Evolutionary conservation across 2,797 vertebrate species (phyloP), one percentile per base, ranked within the genome.

Genomic region (Botia almorhae): DNA sequence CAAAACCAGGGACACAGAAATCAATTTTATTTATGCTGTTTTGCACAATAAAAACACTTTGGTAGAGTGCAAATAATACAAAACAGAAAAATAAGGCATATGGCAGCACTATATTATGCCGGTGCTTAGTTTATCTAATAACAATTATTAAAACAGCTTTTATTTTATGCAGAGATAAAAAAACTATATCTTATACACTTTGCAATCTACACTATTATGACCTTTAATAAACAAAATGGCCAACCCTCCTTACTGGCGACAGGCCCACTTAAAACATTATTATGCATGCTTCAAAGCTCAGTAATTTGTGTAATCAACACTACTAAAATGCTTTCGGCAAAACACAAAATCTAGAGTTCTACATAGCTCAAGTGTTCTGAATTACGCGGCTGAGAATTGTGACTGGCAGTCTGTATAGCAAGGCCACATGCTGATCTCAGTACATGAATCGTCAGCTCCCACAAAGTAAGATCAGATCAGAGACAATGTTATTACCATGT

Each of bases 401-500:
- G 29, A 72, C 17, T 19, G 58, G 50, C 68, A 78, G 33, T 48
- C 23, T 46, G 39, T 8, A 73, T 10, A 60, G 56, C 76, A 71
- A 76, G 74, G 74, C 65, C 64, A 77, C 71, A 76, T 65, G 12
- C 61, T 29, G 29, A 78, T 53, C 68, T 39, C 53, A 68, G 46
- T 64, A 67, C 19, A 61, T 39, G 29, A 33, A 70, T 2, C 78
- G 36, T 78, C 64, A 16, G 13, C 21, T 75, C 53, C 61, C 80
- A 61, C 21, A 43, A 65, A 64, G 63, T 55, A 51, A 55, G 56
- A 74, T 71, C 76, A 78, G 23, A 65, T 70, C 64, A 64, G 23
- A 67, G 16, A 53, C 13, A 53, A 46, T 56, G 21, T 33, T 26
- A 72, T 72, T 72, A 61, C 10, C 58, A 55, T 65, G 14, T 17